Conservation (phyloP, 2,113 vertebrate genomes). For the Junco hyemalis region DNA sequence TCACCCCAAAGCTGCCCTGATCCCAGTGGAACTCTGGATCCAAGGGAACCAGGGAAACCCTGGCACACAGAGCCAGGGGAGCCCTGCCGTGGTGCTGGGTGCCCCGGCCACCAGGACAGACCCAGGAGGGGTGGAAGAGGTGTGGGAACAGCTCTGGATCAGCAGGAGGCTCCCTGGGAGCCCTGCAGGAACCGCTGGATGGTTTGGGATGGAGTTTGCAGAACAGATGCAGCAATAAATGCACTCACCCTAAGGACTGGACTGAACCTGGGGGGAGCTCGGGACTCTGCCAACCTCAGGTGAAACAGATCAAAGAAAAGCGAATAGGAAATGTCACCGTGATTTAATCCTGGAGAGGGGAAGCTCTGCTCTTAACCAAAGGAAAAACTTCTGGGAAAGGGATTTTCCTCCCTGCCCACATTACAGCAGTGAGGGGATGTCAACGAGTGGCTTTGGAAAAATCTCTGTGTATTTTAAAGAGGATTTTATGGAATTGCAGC, state of each 20-base stretch:
- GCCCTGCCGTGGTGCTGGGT: not conserved
- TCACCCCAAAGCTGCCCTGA: rapidly evolving
- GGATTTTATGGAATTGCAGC: not conserved
- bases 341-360: not conserved
- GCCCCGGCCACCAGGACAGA: rapidly evolving
- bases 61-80: rapidly evolving
- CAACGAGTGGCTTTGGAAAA: not conserved
- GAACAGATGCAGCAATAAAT: constrained; percentile 15
- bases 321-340: not conserved
- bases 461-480: rapidly evolving
- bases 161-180: not conserved
- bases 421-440: not conserved
- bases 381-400: not conserved
- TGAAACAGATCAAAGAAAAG: not conserved
- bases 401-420: not conserved
- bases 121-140: rapidly evolving
- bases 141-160: not conserved
- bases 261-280: not conserved
- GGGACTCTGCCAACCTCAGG: not conserved
- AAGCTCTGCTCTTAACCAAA: constrained; percentile 1
- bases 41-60: rapidly evolving
- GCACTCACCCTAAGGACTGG: not conserved
- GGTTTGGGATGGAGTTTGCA: not conserved
- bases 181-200: not conserved
- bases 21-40: not conserved